These are phyloP conservation scores for Cyrtodaria siliqua DNA, from an alignment of 2,888 invertebrate species.

Conservation along the genomic window DNA sequence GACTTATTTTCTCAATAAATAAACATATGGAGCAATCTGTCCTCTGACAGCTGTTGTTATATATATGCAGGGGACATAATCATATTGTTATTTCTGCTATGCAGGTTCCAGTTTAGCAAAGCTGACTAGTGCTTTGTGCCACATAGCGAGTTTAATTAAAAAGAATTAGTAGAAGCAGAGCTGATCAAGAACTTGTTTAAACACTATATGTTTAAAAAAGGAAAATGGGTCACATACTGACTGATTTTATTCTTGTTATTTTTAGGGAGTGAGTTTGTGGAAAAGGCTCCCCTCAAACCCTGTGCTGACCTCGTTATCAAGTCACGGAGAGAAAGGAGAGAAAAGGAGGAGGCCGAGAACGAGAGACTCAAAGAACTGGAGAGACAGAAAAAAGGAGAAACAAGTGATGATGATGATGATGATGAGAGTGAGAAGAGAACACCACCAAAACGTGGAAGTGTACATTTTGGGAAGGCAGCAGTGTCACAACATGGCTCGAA, in stretches of 20 bases:
- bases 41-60: no score
- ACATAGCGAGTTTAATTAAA: background rate
- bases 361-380: slow-evolving; percentile 33
- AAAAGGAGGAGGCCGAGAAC: slow-evolving; percentile 63
- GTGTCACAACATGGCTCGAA: background rate
- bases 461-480: no score
- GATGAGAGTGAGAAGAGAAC: slow-evolving; percentile 13
- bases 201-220: no score
- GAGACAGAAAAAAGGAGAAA: slow-evolving; percentile 24
- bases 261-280: slow-evolving; percentile 78
- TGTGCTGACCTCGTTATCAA: slow-evolving; percentile 77
- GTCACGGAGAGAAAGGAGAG: slow-evolving; percentile 67
- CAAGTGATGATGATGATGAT: slow-evolving; percentile 18
- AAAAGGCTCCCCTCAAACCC: slow-evolving; percentile 74
- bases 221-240: no score
- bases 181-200: background rate
- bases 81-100: no score
- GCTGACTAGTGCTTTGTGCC: no score
- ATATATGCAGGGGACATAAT: no score
- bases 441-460: background rate
- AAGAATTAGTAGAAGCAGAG: background rate
- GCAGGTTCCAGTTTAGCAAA: no score
- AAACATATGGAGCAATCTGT: no score
- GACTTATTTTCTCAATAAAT: no score
- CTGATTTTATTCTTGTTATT: background rate